A percentile compares a stretch with the other conserved stretches of the same genome.
phyloP scores from a whole-genome alignment of 2,797 vertebrate species.

The Danio aesculapii region DNA sequence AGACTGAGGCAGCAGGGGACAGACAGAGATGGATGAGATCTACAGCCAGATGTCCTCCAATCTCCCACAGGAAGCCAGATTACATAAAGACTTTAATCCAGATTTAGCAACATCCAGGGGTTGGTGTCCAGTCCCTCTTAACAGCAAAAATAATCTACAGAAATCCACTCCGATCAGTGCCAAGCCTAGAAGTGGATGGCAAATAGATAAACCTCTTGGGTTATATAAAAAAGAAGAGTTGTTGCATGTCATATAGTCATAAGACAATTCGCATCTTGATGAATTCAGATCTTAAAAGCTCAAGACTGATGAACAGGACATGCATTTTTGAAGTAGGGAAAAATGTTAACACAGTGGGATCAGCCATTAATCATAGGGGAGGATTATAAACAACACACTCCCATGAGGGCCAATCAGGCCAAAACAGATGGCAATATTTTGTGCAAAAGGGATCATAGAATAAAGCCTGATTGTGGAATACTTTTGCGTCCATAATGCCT shows the following conservation, averaged over 20 bases:
- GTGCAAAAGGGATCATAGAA: conserved; percentile 28
- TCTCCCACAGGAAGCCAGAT: conserved; percentile 81
- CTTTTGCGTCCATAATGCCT: neutral
- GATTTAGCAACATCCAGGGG: conserved; percentile 70
- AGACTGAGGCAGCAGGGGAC: neutral
- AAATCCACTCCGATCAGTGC: conserved; percentile 24
- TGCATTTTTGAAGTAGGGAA: neutral
- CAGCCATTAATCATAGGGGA: conserved; percentile 4
- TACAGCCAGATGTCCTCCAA: conserved; percentile 82
- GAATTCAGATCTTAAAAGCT: conserved; percentile 3
- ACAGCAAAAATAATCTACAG: conserved; percentile 58
- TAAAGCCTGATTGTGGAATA: conserved; percentile 16
- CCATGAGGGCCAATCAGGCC: conserved; percentile 28
- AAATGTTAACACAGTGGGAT: neutral
- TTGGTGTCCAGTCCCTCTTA: conserved; percentile 23
- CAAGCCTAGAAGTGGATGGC: conserved; percentile 3
- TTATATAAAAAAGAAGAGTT: conserved; percentile 1
- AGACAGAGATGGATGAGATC: conserved; percentile 68
- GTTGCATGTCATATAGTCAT: neutral
- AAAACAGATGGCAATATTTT: conserved; percentile 34
- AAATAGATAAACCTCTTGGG: neutral
- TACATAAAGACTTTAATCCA: conserved; percentile 82
- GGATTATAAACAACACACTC: conserved; percentile 29
- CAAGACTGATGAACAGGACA: neutral
- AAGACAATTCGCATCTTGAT: neutral